Conservation (phyloP, 2,888 invertebrate species). For the Meiosimyza platycephala region DNA sequence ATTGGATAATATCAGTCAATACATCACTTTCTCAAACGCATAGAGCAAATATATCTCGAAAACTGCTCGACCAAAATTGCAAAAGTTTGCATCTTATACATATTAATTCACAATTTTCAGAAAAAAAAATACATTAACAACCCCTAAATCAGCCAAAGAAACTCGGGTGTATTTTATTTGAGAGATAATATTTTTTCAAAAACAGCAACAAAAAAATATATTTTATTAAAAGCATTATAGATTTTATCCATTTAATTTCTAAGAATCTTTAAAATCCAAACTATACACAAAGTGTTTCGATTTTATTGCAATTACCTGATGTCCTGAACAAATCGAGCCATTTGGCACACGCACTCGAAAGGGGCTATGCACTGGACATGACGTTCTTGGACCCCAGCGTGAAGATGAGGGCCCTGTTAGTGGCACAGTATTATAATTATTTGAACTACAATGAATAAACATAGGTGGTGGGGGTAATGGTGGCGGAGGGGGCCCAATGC, state of each 20-base stretch:
- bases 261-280: conserved; percentile 16
- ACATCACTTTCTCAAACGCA: not conserved
- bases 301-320: conserved; percentile 62
- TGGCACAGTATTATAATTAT: conserved; percentile 65
- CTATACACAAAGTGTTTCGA: no score
- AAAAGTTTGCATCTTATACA: not conserved
- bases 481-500: conserved; percentile 59
- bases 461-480: conserved; percentile 66
- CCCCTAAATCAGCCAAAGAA: no score
- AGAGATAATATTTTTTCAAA: not conserved
- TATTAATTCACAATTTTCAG: no score
- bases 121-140: not conserved
- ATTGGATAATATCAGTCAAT: not conserved
- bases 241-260: conserved; percentile 19
- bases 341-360: conserved; percentile 68
- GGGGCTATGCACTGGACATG: conserved; percentile 68
- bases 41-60: not conserved
- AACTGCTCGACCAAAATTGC: not conserved
- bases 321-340: conserved; percentile 68
- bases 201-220: conserved; percentile 8
- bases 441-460: conserved; percentile 68
- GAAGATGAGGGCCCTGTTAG: conserved; percentile 64
- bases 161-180: no score
- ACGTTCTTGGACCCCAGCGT: conserved; percentile 68
- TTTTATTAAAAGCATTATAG: conserved; percentile 9